A percentile compares a stretch with the other conserved stretches of the same genome.
phyloP scores from a whole-genome alignment of 2,113 vertebrate genomes.

The Macroglossus sobrinus region DNA sequence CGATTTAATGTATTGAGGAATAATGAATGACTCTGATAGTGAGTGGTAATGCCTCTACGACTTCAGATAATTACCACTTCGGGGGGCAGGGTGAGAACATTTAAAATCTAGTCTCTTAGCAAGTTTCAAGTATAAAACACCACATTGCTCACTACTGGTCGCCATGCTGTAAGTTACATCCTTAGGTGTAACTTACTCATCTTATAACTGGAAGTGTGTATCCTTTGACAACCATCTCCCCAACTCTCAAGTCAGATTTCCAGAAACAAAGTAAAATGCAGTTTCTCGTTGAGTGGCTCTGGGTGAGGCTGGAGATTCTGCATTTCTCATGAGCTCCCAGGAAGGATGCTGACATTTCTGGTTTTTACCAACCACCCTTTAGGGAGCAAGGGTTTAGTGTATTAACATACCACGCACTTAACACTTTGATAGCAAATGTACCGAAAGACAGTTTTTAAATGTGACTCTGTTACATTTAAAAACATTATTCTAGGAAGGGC shows the following conservation, averaged over 20 bases:
- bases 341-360: not conserved
- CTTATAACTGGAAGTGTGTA: not conserved
- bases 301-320: not conserved
- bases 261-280: not conserved
- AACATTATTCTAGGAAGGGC: not conserved
- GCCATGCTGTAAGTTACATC: fast-evolving
- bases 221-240: too few species aligned
- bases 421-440: not conserved
- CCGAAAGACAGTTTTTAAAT: not conserved
- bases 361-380: not conserved
- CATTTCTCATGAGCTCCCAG: not conserved
- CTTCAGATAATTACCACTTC: not conserved
- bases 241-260: not conserved
- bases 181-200: fast-evolving
- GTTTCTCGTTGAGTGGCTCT: not conserved
- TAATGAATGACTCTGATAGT: not conserved
- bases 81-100: not conserved
- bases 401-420: not conserved
- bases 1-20: not conserved
- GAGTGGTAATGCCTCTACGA: not conserved
- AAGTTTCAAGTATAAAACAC: too few species aligned
- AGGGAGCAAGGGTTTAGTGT: not conserved
- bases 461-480: not conserved
- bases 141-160: not conserved
- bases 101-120: not conserved